Evolutionary conservation across 2,888 invertebrate genomes (phyloP), one percentile per base, ranked within the genome.

Genomic region (Temnothorax ravouxi): DNA sequence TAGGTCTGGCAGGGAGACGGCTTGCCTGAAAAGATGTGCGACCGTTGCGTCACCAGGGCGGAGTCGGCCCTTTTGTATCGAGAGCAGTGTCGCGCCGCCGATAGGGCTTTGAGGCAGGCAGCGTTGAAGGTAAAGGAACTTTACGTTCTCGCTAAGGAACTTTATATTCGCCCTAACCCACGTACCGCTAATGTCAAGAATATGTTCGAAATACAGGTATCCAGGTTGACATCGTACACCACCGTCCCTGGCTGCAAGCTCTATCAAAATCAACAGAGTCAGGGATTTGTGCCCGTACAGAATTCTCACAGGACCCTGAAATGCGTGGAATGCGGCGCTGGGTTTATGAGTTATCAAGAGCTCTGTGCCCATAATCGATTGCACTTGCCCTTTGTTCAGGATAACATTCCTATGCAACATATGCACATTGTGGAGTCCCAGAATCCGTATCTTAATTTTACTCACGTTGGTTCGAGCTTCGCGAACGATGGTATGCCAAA

Each of bases 1-100:
- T 41, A 95, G 94, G 93, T 95, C 15, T 93, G 93, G 91, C 95
- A 95, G 85, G 95, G 95, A 2, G 95, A 95, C 69, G 95, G 94
- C 13, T 89, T 95, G 64, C 95, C 95, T 3, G 95, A 95, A 84
- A 95, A 94, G 89, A 93, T 95, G 91, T 95, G 95, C 50, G 94
- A 94, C 80, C 92, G 94, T 11, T 95, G 95, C 34, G 94, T 95
- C 2, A 94, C 93, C 3, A 91, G 94, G 91, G 94, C 95, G 2
- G 95, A 95, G 82, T 95, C 95, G 1, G 95, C 95, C 8, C 87
- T 95, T 25, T 88, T 95, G 25, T 95, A 94, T 84, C 90, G 95
- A 77, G 95, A 95, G 88, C 95, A 95, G 81, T 95, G 95, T 83
- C 87, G 94, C 80, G 95, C 94, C 11, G 95, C 95, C 0, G 95